Evolutionary conservation across 2,888 invertebrate genomes (phyloP), one percentile per base, ranked within the genome.

Genomic region (Eubasilissa splendida): DNA sequence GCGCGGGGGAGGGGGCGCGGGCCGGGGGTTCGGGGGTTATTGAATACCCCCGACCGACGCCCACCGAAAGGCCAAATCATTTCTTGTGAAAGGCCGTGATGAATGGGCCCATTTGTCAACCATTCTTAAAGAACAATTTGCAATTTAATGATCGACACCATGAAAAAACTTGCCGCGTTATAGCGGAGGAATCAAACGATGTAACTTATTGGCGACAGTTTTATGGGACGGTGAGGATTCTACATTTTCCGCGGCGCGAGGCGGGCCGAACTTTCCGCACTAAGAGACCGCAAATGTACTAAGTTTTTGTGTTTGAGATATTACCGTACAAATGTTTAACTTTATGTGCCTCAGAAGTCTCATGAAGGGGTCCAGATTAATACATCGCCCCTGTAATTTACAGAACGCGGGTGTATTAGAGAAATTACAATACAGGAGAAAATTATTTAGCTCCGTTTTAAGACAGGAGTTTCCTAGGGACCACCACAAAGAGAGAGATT

Each of bases 31-130:
- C 9, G 59, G 73, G 77, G 75, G 42, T 78, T 78, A 76, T 79
- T 75, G 83, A 81, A 77, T 79, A 78, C 76, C 22, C 68, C 66
- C 77, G 65, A 74, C 76, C 14, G 60, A 75, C 33, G 58, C 70
- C 63, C 70, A 33, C 56, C 59, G 74, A 73, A 77, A 58, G 79
- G 75, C 70, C 82, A 77, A 82, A 82, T 82, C 82, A 82, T 82
- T 80, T 77, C 82, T 82, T 59, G 76, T 80, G 80, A 80, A 83
- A 80, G 70, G 78, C 75, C 76, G 58, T 79, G 82, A 80, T 79
- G 79, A 79, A 82, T 82, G 59, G 80, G 63, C 31, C 78, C 82
- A 82, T 82, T 82, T 82, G 80, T 82, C 82, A 82, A 80, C 74
- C 82, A 75, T 77, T 79, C 80, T 78, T 73, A 77, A 65, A 65